These are phyloP conservation scores for Diachasmimorpha longicaudata DNA, from an alignment of 1,140 invertebrate species.

Conservation along the genomic window DNA sequence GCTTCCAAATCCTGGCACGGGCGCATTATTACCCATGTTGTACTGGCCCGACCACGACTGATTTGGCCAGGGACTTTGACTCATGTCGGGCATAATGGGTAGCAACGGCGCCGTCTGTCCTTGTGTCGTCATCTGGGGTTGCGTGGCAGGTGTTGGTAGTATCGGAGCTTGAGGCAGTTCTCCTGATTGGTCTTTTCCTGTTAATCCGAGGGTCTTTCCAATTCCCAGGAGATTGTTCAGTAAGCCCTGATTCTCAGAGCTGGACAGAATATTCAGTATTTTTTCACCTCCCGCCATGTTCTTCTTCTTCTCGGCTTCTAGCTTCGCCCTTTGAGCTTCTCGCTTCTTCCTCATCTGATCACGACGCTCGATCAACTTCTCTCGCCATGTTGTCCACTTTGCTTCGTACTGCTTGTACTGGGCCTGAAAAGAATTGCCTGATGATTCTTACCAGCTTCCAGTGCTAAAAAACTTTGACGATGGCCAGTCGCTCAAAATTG, in stretches of 20 bases:
- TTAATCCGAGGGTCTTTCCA: slow-evolving; percentile 58
- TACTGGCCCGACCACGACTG: slow-evolving; percentile 55
- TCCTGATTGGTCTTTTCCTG: slow-evolving; percentile 44
- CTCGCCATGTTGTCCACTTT: slow-evolving; percentile 81
- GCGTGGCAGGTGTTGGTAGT: slow-evolving; percentile 21
- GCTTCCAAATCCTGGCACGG: slow-evolving; percentile 16
- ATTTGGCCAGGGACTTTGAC: slow-evolving; percentile 46
- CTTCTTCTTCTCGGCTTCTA: slow-evolving; percentile 48
- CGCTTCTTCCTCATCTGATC: slow-evolving; percentile 79
- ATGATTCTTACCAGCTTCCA: background rate
- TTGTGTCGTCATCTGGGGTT: background rate
- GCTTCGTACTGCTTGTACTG: slow-evolving; percentile 83
- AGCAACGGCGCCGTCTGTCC: slow-evolving; percentile 34
- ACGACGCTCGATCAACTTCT: slow-evolving; percentile 76
- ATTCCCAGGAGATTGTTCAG: slow-evolving; percentile 60
- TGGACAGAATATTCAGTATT: slow-evolving; percentile 57
- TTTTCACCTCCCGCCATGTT: slow-evolving; percentile 56
- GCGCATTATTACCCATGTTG: slow-evolving; percentile 41
- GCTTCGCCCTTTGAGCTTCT: slow-evolving; percentile 55
- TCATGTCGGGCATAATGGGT: slow-evolving; percentile 42
- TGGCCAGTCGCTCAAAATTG: background rate
- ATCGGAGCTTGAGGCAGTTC: background rate
- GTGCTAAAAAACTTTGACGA: background rate
- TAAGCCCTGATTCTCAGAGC: slow-evolving; percentile 57
- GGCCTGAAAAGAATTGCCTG: slow-evolving; percentile 53